These are phyloP conservation scores for Nymphalis io DNA, from an alignment of 1,140 invertebrate species.

Conservation along the genomic window DNA sequence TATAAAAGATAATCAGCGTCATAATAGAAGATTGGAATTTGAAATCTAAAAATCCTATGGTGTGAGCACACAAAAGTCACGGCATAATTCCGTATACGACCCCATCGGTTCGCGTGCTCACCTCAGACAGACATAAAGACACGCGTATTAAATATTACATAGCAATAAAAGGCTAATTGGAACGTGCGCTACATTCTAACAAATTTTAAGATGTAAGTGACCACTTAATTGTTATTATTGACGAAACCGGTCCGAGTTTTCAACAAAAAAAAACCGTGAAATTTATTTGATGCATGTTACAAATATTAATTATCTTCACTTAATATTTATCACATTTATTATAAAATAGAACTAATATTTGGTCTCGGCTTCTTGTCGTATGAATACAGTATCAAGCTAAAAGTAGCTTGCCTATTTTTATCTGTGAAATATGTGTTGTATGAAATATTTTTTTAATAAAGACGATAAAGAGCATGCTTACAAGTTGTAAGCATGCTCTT, in stretches of 20 bases:
- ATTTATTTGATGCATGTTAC: conserved; percentile 9
- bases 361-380: too few relatives aligned
- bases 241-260: conserved; percentile 19
- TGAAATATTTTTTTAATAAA: too few relatives aligned
- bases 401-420: too few relatives aligned
- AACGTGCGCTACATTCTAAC: conserved; percentile 58
- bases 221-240: conserved; percentile 44
- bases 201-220: conserved; percentile 46
- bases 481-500: too few relatives aligned
- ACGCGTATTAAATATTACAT: conserved; percentile 71
- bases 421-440: too few relatives aligned
- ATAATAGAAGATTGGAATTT: neutral
- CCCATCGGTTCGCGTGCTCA: conserved; percentile 61
- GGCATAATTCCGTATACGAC: conserved; percentile 62
- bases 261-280: conserved; percentile 21
- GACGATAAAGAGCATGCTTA: too few relatives aligned
- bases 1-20: too few relatives aligned
- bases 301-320: conserved; percentile 12
- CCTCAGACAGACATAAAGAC: conserved; percentile 65
- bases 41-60: conserved; percentile 33
- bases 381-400: too few relatives aligned
- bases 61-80: conserved; percentile 50
- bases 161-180: conserved; percentile 72
- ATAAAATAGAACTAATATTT: neutral
- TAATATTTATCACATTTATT: neutral